A percentile compares a stretch with the other conserved stretches of the same genome.
Evolutionary conservation across 2,113 vertebrate genomes (phyloP).

Genomic region (Microcebus jonahi): DNA sequence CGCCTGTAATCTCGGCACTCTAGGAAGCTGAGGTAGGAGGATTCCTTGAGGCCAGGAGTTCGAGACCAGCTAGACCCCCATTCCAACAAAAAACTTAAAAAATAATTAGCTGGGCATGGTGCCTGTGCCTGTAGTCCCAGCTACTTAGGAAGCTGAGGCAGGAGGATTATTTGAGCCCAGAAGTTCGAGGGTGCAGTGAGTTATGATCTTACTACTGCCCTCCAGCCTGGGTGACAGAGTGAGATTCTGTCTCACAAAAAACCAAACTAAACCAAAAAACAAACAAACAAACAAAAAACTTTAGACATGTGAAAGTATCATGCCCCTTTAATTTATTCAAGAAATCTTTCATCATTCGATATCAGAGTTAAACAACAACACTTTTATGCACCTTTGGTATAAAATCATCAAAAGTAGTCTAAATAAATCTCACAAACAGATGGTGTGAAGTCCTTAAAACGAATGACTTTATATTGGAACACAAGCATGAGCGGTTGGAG

Average conservation of each 20-base stretch:
- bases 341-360: not conserved
- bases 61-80: not conserved
- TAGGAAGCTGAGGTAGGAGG: not conserved
- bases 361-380: constrained; percentile 16
- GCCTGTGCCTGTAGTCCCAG: not conserved
- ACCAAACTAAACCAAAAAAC: not conserved
- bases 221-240: not conserved
- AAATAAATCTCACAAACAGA: not conserved
- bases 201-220: not conserved
- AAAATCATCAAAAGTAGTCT: not conserved
- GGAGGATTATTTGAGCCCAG: not conserved
- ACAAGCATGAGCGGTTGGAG: not conserved
- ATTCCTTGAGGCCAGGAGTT: not conserved
- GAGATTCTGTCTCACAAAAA: not conserved
- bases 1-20: not conserved
- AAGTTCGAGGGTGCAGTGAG: not conserved
- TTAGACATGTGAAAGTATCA: not conserved
- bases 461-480: not conserved
- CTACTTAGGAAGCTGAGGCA: not conserved
- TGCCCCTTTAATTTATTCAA: constrained; percentile 32
- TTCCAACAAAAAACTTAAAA: not conserved
- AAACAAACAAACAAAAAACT: not conserved
- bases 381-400: not conserved
- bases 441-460: not conserved
- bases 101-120: not conserved